Base-by-base conservation (phyloP, 64 coral and sea anemone species). In the Exaiptasia diaphana region DNA sequence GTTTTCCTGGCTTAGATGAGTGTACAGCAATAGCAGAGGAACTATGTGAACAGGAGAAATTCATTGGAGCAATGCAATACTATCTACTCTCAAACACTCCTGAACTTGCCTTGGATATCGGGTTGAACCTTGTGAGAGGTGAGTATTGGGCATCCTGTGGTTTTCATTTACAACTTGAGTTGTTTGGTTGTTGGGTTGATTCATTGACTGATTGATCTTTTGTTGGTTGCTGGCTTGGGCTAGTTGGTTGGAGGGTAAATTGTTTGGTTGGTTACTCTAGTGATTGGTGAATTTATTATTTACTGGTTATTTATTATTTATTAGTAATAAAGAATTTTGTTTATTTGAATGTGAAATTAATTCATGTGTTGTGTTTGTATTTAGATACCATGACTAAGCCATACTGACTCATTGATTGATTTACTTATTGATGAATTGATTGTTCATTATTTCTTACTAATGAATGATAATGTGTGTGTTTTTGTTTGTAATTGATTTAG, bases 111-210 rank as follows among this genome's bases (percentile, higher is more conserved):
- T 67, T 97, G 30, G 94, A 97, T 73, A 77, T 92, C 53, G 94
- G 94, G 0, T 60, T 97, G 5, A 97, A 97, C 77, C 80, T 97
- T 28, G 85, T 80, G 6, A 52, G 94, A 88, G 94, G 94, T 97
- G 30, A 62, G 58, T 25, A 29, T n/a, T n/a, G n/a, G n/a, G n/a
- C n/a, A n/a, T n/a, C n/a, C n/a, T n/a, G n/a, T n/a, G n/a, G 18
- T 41, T 53, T 23, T 3, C 14, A 15, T 5, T 4, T 36, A 8
- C 4, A 48, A 27, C 13, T 32, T 0, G 26, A 30, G 0, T 5
- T 3, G 14, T 20, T 6, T 71, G 12, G 5, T 2, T 0, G 25
- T 23, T n/a, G n/a, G n/a, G n/a, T n/a, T n/a, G n/a, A n/a, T n/a
- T n/a, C n/a, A n/a, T n/a, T n/a, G n/a, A n/a, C 20, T 15, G 38